These are phyloP conservation scores for Grammomys dolichurus DNA, from an alignment of 2,113 vertebrate species.

Conservation along the genomic window DNA sequence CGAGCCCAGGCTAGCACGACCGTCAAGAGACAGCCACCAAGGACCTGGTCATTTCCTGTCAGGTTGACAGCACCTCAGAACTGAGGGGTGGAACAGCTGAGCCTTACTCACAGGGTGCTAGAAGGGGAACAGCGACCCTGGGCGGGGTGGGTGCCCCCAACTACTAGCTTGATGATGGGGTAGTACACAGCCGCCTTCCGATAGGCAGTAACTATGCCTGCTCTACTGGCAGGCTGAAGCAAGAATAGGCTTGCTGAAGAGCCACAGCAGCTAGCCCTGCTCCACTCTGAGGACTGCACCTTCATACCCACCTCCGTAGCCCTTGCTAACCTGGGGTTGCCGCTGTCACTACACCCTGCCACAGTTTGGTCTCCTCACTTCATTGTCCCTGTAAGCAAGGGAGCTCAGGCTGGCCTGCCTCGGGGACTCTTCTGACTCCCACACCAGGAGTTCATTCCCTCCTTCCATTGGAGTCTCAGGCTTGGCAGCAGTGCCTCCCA, in stretches of 20 bases:
- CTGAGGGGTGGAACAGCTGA: not conserved
- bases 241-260: not conserved
- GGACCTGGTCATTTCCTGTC: not conserved
- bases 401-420: not conserved
- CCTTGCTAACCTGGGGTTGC: not conserved
- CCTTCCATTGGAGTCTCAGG: not conserved
- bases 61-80: not conserved
- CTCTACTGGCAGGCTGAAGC: not conserved
- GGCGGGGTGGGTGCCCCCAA: not conserved
- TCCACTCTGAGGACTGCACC: not conserved
- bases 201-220: not conserved
- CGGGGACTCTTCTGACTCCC: not conserved
- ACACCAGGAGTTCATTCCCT: no score
- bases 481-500: no score
- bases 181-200: not conserved
- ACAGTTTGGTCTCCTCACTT: rapidly evolving
- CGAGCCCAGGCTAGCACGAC: not conserved
- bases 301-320: not conserved
- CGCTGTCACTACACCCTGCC: no score
- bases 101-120: not conserved
- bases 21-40: not conserved
- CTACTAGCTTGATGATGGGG: rapidly evolving
- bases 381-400: not conserved
- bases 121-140: not conserved
- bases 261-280: not conserved